phyloP scores from a whole-genome alignment of 2,797 vertebrate genomes.

The Parambassis ranga region DNA sequence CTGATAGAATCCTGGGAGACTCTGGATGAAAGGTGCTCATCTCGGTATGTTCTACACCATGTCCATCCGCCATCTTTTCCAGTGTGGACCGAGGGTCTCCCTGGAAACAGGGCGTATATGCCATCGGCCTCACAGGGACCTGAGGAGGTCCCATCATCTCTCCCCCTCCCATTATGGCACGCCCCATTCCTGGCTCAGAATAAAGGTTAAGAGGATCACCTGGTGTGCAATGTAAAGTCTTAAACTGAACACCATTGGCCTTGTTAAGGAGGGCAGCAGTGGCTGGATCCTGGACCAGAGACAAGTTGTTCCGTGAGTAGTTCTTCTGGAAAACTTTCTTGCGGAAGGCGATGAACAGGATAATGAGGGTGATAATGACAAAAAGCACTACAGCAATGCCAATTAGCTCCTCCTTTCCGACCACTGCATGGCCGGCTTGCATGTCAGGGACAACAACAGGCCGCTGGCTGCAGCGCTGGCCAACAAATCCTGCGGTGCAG shows the following conservation, averaged over 20 bases:
- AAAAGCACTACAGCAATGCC: conserved; percentile 93
- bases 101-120: conserved; percentile 95
- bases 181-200: conserved; percentile 82
- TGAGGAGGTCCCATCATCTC: conserved; percentile 85
- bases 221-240: conserved; percentile 81
- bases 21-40: conserved; percentile 97
- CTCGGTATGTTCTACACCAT: conserved; percentile 88
- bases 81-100: conserved; percentile 88
- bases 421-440: conserved; percentile 91
- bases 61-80: conserved; percentile 89
- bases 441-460: conserved; percentile 95
- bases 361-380: conserved; percentile 87
- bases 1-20: conserved; percentile 88
- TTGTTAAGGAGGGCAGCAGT: conserved; percentile 93
- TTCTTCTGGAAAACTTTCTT: conserved; percentile 96
- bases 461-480: conserved; percentile 88
- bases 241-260: conserved; percentile 91
- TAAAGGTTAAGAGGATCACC: conserved; percentile 91
- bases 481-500: conserved; percentile 91
- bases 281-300: conserved; percentile 93
- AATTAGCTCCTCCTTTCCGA: conserved; percentile 95
- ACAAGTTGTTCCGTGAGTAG: conserved; percentile 94
- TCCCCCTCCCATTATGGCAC: conserved; percentile 30
- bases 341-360: conserved; percentile 92
- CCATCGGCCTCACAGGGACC: conserved; percentile 94